A percentile compares a stretch with the other conserved stretches of the same genome.
phyloP scores from a whole-genome alignment of 64 coral and sea anemone genomes.

The Platygyra sinensis region DNA sequence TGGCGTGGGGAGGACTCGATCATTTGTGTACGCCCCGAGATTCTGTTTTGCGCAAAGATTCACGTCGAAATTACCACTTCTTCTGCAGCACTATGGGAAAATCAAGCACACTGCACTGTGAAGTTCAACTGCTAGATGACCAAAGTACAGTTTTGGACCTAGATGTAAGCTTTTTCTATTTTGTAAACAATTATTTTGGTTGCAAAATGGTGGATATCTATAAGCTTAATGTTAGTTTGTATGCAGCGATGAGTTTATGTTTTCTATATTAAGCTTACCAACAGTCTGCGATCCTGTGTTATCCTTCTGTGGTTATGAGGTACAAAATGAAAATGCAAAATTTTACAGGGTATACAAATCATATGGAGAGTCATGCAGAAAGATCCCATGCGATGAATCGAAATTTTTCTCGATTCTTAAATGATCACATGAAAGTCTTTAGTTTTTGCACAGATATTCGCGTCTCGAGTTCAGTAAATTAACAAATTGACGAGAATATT shows the following conservation, averaged over 20 bases:
- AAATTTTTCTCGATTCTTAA: no score
- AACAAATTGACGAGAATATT: no score
- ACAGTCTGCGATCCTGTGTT: not conserved
- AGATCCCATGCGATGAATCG: no score
- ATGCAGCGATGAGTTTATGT: not conserved
- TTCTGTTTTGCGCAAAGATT: not conserved
- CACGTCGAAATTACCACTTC: not conserved
- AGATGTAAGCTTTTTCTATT: slow-evolving; percentile 15
- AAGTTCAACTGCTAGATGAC: slow-evolving; percentile 51
- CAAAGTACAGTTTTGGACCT: slow-evolving; percentile 24
- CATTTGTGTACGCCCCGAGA: not conserved
- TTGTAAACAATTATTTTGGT: not conserved
- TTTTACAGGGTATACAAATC: not conserved
- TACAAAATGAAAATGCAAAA: not conserved
- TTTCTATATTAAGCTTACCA: not conserved
- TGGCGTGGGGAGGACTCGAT: not conserved
- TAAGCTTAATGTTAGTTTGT: not conserved
- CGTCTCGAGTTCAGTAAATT: no score
- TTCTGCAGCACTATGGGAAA: slow-evolving; percentile 6
- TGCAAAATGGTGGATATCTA: not conserved
- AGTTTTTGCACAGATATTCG: no score
- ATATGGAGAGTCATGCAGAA: no score
- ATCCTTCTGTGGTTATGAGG: not conserved
- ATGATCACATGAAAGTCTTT: no score
- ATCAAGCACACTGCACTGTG: slow-evolving; percentile 5